phyloP scores from a whole-genome alignment of 1,140 invertebrate species.

The Cydia pomonella region DNA sequence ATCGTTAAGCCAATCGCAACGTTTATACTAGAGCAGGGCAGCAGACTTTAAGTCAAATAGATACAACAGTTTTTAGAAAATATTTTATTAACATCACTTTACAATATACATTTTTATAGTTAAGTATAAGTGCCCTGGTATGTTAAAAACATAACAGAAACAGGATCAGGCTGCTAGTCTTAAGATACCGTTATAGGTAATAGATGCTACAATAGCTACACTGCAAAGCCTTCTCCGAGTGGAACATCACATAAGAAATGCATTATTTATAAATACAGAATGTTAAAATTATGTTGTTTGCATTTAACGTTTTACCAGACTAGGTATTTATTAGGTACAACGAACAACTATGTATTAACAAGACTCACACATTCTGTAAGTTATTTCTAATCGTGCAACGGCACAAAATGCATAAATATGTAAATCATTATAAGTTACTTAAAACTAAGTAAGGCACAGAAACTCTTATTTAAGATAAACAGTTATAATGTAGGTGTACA shows the following conservation, averaged over 20 bases:
- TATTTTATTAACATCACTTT: constrained; percentile 47
- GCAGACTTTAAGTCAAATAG: background rate
- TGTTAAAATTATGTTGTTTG: constrained; percentile 25
- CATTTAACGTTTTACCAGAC: constrained; percentile 15
- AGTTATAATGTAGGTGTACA: constrained; percentile 1
- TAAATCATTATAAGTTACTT: constrained; percentile 43
- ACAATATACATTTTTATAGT: constrained; percentile 37
- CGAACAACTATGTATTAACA: constrained; percentile 12
- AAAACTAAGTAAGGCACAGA: constrained; percentile 22
- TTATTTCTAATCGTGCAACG: background rate
- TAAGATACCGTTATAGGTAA: background rate
- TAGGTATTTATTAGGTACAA: constrained; percentile 26
- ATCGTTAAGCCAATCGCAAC: background rate
- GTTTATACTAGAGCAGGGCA: background rate
- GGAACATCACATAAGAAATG: background rate
- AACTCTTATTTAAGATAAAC: background rate
- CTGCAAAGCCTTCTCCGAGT: background rate
- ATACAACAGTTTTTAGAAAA: constrained; percentile 30
- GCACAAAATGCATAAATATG: constrained; percentile 3
- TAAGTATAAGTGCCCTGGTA: constrained; percentile 60
- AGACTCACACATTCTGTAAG: constrained; percentile 9
- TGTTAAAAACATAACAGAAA: constrained; percentile 39
- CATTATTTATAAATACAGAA: background rate
- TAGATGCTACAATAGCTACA: too few relatives aligned
- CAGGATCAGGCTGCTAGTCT: constrained; percentile 6